Evolutionary conservation across 2,888 invertebrate species (phyloP), one percentile per base, ranked within the genome.

Genomic region (Megamerina dolium): DNA sequence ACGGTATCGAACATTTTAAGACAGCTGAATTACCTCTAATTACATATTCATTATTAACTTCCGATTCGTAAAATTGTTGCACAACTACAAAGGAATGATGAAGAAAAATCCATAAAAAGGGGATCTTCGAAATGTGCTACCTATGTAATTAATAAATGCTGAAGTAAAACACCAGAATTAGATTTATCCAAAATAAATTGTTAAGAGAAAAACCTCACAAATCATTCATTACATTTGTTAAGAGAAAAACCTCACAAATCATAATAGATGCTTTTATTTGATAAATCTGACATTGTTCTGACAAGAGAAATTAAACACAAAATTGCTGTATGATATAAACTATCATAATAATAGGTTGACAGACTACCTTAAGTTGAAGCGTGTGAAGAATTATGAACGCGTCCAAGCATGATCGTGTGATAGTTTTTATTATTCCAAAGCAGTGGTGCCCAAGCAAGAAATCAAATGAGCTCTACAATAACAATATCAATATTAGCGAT

Each of bases 11-110:
- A 73, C 84, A 85, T 67, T 83, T 83, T 49, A 84, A 68, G 42
- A 84, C 78, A 21, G 82, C 84, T 46, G 82, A 77, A 73, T 84
- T 85, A 51, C 83, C 83, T 43, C 81, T 73, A 57, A 85, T 85
- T 47, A 84, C 83, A 68, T 83, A 83, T 66, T 84, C 84, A 51
- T 82, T 82, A 64, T 82, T 75, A 57, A 83, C 81, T 71, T 83
- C 83, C 26, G 83, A 80, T 61, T 81, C 80, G 70, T 83, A 84
- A 63, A 77, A 77, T 67, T 84, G 83, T 57, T 81, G 80, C 45
- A 83, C 83, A 59, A 83, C 84, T 84, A 50, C 16, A 49, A 27
- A 21, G 36, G 12, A 35, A 29, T 34, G 19, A 13, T 14, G 29
- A 32, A 31, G 35, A 12, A 30, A n/a, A 38, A 33, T n/a, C n/a